Base-by-base conservation (phyloP, 2,113 vertebrate genomes). In the Neofelis nebulosa region DNA sequence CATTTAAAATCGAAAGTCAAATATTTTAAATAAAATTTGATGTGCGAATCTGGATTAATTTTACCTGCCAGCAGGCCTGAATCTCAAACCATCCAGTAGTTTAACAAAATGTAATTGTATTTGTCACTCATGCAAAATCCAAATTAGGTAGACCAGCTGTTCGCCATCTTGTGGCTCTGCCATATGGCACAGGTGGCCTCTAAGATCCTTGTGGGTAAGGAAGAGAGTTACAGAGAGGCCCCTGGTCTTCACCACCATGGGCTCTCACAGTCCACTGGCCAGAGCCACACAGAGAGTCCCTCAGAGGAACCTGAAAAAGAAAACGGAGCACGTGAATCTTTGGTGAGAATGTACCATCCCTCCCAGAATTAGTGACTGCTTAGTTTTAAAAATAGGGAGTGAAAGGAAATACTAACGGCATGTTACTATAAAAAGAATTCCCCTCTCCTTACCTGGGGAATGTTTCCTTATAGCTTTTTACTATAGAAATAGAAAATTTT, bases 271-370 rank as follows among this genome's bases (percentile, higher is more conserved):
- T 5, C 36, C 10, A 2, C 2, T 27, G 36, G 4, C 21, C 48
- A 57, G 14, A 73, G n/a, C 79, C 55, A 4, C 31, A 16, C 41
- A 2, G 2, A 18, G 33, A 23, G 36, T 5, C 55, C 29, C 38
- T 16, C 25, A 33, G 8, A 13, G 8, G 38, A 57, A 25, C 52
- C 29, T 0, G 14, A 33, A 15, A 48, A 31, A 33, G 1, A 3
- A 6, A 18, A 21, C 3, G 25, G 11, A 12, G 3, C 21, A 7
- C 7, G 0, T 7, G 3, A 23, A 9, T 41, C 13, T 50, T 36
- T 4, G 48, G 57, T 50, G 38, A 52, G 7, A 4, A 14, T 11
- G 29, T 78, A 18, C 45, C 11, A 3, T 41, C 45, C 18, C 4
- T 41, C 81, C 48, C 18, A 36, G 52, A n/a, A 21, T 1, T 4